phyloP scores from a whole-genome alignment of 2,888 invertebrate genomes.

The Doris montereyensis region DNA sequence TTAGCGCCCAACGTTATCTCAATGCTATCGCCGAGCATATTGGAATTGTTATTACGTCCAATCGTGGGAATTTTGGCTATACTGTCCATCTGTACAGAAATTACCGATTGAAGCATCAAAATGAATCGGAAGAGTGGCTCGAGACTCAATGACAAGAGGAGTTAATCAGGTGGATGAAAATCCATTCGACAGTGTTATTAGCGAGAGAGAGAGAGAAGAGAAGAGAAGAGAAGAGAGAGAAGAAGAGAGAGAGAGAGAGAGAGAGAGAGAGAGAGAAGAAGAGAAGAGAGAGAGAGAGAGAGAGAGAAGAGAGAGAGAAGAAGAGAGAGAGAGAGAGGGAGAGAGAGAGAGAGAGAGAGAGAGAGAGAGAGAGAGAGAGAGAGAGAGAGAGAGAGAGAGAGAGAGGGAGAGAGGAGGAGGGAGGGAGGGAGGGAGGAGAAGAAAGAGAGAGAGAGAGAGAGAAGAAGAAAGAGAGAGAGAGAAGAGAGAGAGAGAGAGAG shows the following conservation, averaged over 20 bases:
- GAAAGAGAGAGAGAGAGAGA: constrained; percentile 25
- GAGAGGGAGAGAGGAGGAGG: background rate
- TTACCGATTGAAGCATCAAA: no score
- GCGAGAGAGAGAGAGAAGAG: background rate
- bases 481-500: constrained; percentile 27
- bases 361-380: background rate
- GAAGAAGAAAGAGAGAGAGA: background rate
- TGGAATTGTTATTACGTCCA: no score
- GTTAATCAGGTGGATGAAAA: background rate
- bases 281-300: background rate
- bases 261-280: background rate
- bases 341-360: background rate
- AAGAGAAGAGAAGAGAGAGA: background rate
- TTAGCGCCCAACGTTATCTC: no score
- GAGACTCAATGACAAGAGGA: background rate
- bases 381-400: background rate
- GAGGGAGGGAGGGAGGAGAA: background rate
- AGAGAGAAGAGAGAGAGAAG: background rate
- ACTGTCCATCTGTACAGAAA: no score
- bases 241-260: background rate
- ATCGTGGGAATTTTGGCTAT: no score
- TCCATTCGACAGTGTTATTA: background rate
- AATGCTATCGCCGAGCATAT: no score
- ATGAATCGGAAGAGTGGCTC: no score
- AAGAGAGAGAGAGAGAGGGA: background rate